Conservation (phyloP, 2,797 vertebrate species). For the Leptodactylus fallax region DNA sequence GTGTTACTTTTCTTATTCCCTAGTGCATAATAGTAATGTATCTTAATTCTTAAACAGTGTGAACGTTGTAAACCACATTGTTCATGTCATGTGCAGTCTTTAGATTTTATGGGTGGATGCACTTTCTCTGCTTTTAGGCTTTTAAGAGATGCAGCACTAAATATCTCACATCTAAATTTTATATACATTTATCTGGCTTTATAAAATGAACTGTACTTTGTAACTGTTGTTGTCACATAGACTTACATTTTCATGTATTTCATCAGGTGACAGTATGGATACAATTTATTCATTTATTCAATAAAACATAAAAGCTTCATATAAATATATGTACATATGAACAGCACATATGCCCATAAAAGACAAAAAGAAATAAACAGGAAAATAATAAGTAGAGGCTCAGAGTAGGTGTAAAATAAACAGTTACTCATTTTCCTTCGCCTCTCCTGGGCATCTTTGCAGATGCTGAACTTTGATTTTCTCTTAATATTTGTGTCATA, state of each 20-base stretch:
- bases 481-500: too few species aligned
- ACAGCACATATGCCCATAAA: too few species aligned
- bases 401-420: too few species aligned
- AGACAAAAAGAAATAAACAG: too few species aligned
- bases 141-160: slow-evolving; percentile 27
- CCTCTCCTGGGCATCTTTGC: too few species aligned
- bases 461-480: too few species aligned
- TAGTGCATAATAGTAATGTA: slow-evolving; percentile 24
- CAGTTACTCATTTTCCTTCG: too few species aligned
- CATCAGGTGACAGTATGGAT: too few species aligned
- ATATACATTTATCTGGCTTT: background rate
- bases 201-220: slow-evolving; percentile 2
- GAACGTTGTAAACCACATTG: slow-evolving; percentile 18
- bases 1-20: slow-evolving; percentile 6
- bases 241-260: background rate
- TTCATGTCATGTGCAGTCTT: slow-evolving; percentile 23
- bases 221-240: background rate
- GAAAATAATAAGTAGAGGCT: too few species aligned
- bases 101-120: slow-evolving; percentile 32
- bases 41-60: slow-evolving; percentile 15
- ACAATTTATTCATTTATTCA: too few species aligned
- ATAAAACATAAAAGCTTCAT: too few species aligned
- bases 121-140: slow-evolving; percentile 21
- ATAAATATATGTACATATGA: too few species aligned
- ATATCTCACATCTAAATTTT: slow-evolving; percentile 15